Base-by-base conservation (phyloP, 1,140 invertebrate species). In the Diorhabda carinulata region DNA sequence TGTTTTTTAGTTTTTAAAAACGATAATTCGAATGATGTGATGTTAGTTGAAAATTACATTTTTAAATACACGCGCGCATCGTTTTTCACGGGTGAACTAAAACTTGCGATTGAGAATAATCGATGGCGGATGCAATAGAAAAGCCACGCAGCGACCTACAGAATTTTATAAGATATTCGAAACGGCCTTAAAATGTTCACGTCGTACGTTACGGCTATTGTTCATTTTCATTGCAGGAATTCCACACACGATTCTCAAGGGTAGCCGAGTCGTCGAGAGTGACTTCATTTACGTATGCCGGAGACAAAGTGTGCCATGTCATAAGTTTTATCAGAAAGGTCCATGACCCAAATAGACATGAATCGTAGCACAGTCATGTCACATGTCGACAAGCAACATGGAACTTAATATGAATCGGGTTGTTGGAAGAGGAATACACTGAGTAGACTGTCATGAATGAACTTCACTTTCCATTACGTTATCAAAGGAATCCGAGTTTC, bases 401-500 rank as follows among this genome's bases (percentile, higher is more conserved):
- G 43, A 25, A 52, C 65, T 45, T 42, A 42, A 42, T 64, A 64
- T 64, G 63, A 64, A 47, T 64, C 63, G 63, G 63, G 45, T 64
- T 64, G 63, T 64, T 52, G 63, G 63, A 63, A 42, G 59, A 42
- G 42, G 10, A 25, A 60, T 59, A 60, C 42, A 66, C 56, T 25
- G 25, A 66, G 43, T 66, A 66, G 56, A 66, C 44, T 64, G 60
- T 63, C 71, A 60, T 72, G 71, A 72, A 72, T 72, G 71, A 60
- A 72, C 64, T 72, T 72, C 71, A 72, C 71, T 72, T 72, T 72
- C 71, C 64, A 72, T 72, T 72, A 72, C 71, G 70, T 9, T 57
- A 65, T 62, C 66, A 66, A 72, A 64, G 63, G 63, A 64, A 64
- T 64, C 63, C 63, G 63, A 56, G 45, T n/a, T 69, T 72, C 71